phyloP scores from a whole-genome alignment of 2,113 vertebrate genomes.

The Engystomops pustulosus region DNA sequence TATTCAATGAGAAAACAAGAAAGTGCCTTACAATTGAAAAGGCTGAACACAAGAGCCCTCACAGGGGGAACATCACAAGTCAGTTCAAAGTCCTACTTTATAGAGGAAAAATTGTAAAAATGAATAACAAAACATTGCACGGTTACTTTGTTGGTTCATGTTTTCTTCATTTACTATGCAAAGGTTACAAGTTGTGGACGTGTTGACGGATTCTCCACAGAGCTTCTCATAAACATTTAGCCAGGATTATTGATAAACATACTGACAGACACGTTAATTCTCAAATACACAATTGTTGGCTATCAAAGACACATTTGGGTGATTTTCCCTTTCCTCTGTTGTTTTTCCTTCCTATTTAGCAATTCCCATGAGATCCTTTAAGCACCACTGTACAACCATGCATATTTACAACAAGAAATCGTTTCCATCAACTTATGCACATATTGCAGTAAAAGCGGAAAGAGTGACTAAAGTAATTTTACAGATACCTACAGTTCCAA shows the following conservation, averaged over 20 bases:
- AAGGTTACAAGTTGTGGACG: not conserved
- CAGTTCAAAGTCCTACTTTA: too few relatives aligned
- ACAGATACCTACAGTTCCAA: too few relatives aligned
- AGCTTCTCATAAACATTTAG: constrained; percentile 1
- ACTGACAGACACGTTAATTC: constrained; percentile 30
- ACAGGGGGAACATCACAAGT: too few relatives aligned
- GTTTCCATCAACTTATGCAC: not conserved
- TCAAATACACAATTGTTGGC: not conserved
- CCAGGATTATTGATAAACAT: not conserved
- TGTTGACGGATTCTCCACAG: not conserved
- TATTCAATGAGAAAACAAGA: too few relatives aligned
- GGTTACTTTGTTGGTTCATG: not conserved
- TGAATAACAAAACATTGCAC: constrained; percentile 6
- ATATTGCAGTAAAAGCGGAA: not conserved
- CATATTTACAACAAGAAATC: not conserved
- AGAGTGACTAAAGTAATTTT: not conserved
- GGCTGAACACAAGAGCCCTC: too few relatives aligned
- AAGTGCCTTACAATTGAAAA: too few relatives aligned
- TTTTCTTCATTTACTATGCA: not conserved
- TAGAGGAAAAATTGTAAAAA: not conserved
- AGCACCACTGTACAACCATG: constrained; percentile 11
- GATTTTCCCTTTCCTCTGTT: not conserved
- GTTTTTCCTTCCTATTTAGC: not conserved
- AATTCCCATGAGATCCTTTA: not conserved
- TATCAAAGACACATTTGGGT: not conserved